These are phyloP conservation scores for Falcunculus frontatus DNA, from an alignment of 2,113 vertebrate species.

Conservation along the genomic window DNA sequence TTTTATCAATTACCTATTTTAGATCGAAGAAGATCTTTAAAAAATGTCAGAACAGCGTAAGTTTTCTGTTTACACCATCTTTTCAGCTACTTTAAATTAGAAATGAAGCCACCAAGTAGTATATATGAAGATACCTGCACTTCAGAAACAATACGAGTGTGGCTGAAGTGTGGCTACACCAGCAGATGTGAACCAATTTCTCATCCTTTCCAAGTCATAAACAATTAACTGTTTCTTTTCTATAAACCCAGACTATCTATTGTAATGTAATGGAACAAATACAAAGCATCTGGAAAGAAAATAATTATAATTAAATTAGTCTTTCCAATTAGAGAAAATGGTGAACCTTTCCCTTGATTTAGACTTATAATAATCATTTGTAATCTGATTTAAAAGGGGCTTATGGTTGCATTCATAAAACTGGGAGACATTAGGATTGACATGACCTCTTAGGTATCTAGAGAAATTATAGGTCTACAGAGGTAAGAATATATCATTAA, in stretches of 20 bases:
- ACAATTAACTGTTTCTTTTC: constrained; percentile 67
- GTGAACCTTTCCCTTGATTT: constrained; percentile 26
- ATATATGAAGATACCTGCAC: neutral
- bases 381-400: constrained; percentile 66
- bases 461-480: constrained; percentile 58
- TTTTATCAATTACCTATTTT: neutral
- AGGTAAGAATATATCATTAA: constrained; percentile 60
- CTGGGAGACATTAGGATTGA: constrained; percentile 66
- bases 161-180: constrained; percentile 8
- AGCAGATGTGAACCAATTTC: constrained; percentile 55
- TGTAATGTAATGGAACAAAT: constrained; percentile 58
- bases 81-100: neutral
- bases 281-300: constrained; percentile 64
- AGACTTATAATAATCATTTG: constrained; percentile 54
- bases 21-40: neutral
- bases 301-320: constrained; percentile 64
- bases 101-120: neutral
- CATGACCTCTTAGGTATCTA: constrained; percentile 62
- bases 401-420: constrained; percentile 63
- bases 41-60: neutral
- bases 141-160: neutral
- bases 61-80: neutral
- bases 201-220: constrained; percentile 50
- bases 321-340: constrained; percentile 68
- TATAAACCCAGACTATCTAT: constrained; percentile 22